Evolutionary conservation across 2,113 vertebrate genomes (phyloP).

Genomic region (Calidris pygmaea): DNA sequence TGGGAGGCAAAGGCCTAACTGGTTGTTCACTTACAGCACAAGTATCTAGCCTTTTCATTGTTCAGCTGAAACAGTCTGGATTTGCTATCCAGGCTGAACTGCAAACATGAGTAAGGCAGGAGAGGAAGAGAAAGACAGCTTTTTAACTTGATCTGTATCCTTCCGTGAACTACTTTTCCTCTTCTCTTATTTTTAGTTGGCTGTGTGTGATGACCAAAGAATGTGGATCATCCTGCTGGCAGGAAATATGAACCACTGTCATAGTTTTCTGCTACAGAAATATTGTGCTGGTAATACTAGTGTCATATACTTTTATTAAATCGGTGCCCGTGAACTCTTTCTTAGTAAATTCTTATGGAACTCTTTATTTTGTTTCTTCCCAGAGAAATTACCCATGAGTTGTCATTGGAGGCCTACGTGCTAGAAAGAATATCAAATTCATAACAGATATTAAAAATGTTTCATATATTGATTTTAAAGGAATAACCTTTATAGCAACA

Average conservation of each 20-base stretch:
- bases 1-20: not conserved
- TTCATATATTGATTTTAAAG: constrained; percentile 20
- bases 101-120: not conserved
- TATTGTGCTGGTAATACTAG: not conserved
- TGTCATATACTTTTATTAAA: not conserved
- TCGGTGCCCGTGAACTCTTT: not conserved
- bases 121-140: not conserved
- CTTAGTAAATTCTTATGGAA: not conserved
- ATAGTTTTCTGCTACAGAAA: not conserved
- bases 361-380: not conserved
- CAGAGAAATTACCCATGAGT: not conserved
- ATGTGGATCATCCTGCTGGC: not conserved
- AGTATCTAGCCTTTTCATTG: not conserved
- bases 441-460: not conserved
- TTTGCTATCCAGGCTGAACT: not conserved
- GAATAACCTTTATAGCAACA: not conserved
- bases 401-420: not conserved
- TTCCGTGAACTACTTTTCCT: not conserved
- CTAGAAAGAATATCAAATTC: not conserved
- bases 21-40: not conserved
- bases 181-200: not conserved
- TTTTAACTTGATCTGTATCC: not conserved
- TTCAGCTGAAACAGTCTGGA: not conserved
- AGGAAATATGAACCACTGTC: not conserved
- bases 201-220: not conserved